Conservation (phyloP, 2,113 vertebrate genomes). For the Falco punctatus region DNA sequence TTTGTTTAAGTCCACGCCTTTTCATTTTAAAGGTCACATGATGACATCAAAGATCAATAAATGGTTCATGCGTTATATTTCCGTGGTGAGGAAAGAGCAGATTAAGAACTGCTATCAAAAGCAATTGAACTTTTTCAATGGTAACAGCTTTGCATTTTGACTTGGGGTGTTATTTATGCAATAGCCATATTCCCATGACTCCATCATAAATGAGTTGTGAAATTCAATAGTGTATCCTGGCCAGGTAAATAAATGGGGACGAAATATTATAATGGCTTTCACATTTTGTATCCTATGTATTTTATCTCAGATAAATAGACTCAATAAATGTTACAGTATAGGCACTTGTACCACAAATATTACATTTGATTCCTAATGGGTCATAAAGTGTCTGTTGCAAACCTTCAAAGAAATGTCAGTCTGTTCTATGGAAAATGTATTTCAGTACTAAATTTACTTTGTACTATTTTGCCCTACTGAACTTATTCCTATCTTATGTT, state of each 20-base stretch:
- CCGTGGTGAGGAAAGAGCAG: background rate
- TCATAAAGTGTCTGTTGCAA: slow-evolving; percentile 54
- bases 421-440: slow-evolving; percentile 27
- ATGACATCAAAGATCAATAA: slow-evolving; percentile 13
- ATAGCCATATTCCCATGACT: slow-evolving; percentile 33
- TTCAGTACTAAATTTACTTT: slow-evolving; percentile 33
- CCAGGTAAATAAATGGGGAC: slow-evolving; percentile 33
- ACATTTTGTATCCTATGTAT: slow-evolving; percentile 32
- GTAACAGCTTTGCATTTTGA: slow-evolving; percentile 24
- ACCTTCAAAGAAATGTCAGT: slow-evolving; percentile 17
- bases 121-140: background rate
- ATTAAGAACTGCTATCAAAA: slow-evolving; percentile 34
- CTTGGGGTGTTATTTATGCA: slow-evolving; percentile 28
- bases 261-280: slow-evolving; percentile 42
- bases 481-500: background rate
- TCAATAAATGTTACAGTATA: slow-evolving; percentile 44
- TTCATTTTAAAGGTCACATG: slow-evolving; percentile 1
- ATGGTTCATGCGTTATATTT: slow-evolving; percentile 10
- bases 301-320: slow-evolving; percentile 55
- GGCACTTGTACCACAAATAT: slow-evolving; percentile 38
- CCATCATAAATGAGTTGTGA: slow-evolving; percentile 18
- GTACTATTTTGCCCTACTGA: background rate
- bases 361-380: slow-evolving; percentile 48
- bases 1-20: background rate
- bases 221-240: slow-evolving; percentile 10